Evolutionary conservation across 1,140 invertebrate genomes (phyloP).

Genomic region (Schlechtendalia chinensis): DNA sequence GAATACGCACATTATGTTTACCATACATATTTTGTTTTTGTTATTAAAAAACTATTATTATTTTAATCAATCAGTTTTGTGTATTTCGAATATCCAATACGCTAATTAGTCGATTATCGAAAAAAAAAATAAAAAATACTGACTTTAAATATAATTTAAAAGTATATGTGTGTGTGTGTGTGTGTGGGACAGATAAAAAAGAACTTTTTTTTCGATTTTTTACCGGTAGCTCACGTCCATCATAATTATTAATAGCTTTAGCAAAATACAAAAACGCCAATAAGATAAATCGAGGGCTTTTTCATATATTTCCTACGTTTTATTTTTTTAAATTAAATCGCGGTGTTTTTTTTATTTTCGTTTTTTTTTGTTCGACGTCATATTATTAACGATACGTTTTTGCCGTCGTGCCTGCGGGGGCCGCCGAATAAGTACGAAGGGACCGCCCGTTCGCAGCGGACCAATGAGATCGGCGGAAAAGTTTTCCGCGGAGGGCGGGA

Average conservation of each 20-base stretch:
- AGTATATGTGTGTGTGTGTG: neutral
- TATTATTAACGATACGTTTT: slow-evolving; percentile 48
- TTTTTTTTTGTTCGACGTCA: slow-evolving; percentile 22
- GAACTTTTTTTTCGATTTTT: slow-evolving; percentile 33
- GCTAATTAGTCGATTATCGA: slow-evolving; percentile 39
- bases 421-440: slow-evolving; percentile 44
- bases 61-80: slow-evolving; percentile 7
- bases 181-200: slow-evolving; percentile 12
- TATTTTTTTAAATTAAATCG: slow-evolving; percentile 49
- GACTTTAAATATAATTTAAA: slow-evolving; percentile 44
- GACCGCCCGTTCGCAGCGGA: slow-evolving; percentile 43
- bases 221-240: slow-evolving; percentile 24
- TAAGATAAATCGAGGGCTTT: slow-evolving; percentile 48
- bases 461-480: slow-evolving; percentile 46
- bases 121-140: slow-evolving; percentile 27
- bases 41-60: slow-evolving; percentile 27
- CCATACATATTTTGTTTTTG: slow-evolving; percentile 2
- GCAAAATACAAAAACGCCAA: slow-evolving; percentile 48
- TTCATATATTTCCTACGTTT: slow-evolving; percentile 47
- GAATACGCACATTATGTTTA: slow-evolving; percentile 23
- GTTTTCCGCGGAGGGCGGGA: slow-evolving; percentile 37
- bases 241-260: slow-evolving; percentile 47
- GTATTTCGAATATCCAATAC: slow-evolving; percentile 9
- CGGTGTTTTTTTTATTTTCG: slow-evolving; percentile 16
- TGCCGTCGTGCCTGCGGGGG: slow-evolving; percentile 39